phyloP scores from a whole-genome alignment of 2,888 invertebrate genomes.

The Dryocosmus kuriphilus region DNA sequence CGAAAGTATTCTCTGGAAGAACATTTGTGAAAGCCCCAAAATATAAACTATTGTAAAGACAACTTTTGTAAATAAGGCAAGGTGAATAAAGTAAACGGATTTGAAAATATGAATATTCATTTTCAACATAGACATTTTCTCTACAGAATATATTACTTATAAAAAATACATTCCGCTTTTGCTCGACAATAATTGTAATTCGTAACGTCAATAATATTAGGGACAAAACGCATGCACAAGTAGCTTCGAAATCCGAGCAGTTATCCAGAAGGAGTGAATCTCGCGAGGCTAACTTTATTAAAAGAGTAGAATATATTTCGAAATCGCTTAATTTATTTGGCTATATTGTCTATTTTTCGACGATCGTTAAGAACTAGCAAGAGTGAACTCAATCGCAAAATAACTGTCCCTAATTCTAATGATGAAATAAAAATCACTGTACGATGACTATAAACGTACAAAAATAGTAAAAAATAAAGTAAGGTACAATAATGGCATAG shows the following conservation, averaged over 20 bases:
- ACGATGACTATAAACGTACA: slow-evolving; percentile 70
- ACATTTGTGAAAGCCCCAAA: not conserved
- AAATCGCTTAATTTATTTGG: not conserved
- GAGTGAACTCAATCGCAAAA: not conserved
- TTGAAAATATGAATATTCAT: slow-evolving; percentile 12
- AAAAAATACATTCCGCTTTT: not conserved
- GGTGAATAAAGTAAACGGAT: not conserved
- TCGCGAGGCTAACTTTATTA: not conserved
- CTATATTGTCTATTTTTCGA: slow-evolving; percentile 10
- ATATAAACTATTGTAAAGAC: not conserved
- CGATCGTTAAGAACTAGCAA: not conserved
- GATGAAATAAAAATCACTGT: slow-evolving; percentile 56
- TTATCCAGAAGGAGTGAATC: not conserved
- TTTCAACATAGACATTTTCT: not conserved
- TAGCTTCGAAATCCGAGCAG: not conserved
- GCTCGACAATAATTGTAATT: not conserved
- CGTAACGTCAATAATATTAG: not conserved
- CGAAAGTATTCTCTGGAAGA: not conserved
- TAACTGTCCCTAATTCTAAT: slow-evolving; percentile 31
- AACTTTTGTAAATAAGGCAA: not conserved
- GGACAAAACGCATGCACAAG: not conserved
- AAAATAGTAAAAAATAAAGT: slow-evolving; percentile 71
- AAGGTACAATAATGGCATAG: slow-evolving; percentile 53
- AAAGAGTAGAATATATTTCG: not conserved
- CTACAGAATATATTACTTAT: not conserved